These are phyloP conservation scores for Homarus gammarus DNA, from an alignment of 2,888 invertebrate species.

Conservation along the genomic window DNA sequence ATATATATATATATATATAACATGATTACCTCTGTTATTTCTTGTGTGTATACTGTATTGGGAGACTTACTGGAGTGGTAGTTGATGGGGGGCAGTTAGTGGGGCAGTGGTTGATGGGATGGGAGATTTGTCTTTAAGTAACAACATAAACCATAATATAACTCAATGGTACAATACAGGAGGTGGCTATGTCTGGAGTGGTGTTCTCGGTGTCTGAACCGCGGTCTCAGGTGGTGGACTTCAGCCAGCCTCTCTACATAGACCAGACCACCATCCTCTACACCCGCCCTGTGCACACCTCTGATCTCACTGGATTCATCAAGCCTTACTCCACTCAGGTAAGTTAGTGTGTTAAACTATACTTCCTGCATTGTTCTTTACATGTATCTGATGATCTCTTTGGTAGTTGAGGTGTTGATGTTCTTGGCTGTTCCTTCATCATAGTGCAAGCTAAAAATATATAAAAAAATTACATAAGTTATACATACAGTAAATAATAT, in stretches of 20 bases:
- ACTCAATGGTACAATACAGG: not conserved
- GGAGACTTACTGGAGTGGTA: not conserved
- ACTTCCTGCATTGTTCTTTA: too few species aligned
- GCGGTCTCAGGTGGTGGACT: not conserved
- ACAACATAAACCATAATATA: not conserved
- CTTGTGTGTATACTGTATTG: not conserved
- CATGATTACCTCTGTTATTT: not conserved
- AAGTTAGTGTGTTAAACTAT: not conserved
- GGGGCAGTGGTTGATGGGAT: not conserved
- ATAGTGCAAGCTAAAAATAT: too few species aligned
- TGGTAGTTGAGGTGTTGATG: too few species aligned
- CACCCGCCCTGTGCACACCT: not conserved
- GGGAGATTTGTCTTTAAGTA: not conserved
- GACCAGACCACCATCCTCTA: not conserved
- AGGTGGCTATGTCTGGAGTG: constrained; percentile 3
- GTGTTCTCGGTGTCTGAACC: not conserved
- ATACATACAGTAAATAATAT: too few species aligned
- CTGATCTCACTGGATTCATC: not conserved
- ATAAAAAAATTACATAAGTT: too few species aligned
- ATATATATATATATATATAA: constrained; percentile 8
- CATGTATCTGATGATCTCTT: too few species aligned
- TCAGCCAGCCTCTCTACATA: not conserved
- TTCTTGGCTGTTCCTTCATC: too few species aligned
- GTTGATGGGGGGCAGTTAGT: not conserved
- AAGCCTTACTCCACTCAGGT: not conserved